Conservation (phyloP, 2,113 vertebrate species). For the Panthera uncia region DNA sequence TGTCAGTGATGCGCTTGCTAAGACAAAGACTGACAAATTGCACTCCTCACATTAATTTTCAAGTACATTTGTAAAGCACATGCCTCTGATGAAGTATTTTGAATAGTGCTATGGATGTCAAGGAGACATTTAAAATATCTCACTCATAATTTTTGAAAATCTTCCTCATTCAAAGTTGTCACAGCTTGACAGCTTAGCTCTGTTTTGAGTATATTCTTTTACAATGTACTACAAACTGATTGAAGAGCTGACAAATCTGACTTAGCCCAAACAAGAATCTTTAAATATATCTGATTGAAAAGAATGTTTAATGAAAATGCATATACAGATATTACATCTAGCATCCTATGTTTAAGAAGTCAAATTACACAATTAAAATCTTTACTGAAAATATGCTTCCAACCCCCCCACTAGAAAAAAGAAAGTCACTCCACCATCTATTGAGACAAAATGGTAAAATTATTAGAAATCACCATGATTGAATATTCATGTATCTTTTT, state of each 20-base stretch:
- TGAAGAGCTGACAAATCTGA: conserved; percentile 80
- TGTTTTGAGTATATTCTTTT: conserved; percentile 78
- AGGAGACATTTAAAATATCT: conserved; percentile 80
- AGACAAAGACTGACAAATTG: conserved; percentile 79
- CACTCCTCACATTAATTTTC: conserved; percentile 78
- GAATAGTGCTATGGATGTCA: conserved; percentile 75
- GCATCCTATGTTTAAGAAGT: conserved; percentile 50
- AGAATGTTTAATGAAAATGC: conserved; percentile 76
- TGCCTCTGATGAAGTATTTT: conserved; percentile 79
- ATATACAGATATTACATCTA: conserved; percentile 59
- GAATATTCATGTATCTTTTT: conserved; percentile 45
- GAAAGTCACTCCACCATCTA: neutral
- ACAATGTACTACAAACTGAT: conserved; percentile 80
- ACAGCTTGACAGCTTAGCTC: conserved; percentile 76
- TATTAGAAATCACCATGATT: conserved; percentile 54
- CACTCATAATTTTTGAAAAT: conserved; percentile 81
- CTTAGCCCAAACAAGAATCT: conserved; percentile 79
- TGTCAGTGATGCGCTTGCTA: neutral
- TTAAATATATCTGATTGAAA: conserved; percentile 75
- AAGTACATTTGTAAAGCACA: conserved; percentile 76
- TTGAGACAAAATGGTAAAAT: conserved; percentile 36
- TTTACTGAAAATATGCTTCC: conserved; percentile 67
- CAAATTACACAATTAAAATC: conserved; percentile 73
- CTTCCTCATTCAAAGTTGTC: conserved; percentile 79
- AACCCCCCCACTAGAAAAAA: neutral